A percentile compares a stretch with the other conserved stretches of the same genome.
Conservation (phyloP, 2,888 invertebrate genomes). For the Rhaphigaster nebulosa region DNA sequence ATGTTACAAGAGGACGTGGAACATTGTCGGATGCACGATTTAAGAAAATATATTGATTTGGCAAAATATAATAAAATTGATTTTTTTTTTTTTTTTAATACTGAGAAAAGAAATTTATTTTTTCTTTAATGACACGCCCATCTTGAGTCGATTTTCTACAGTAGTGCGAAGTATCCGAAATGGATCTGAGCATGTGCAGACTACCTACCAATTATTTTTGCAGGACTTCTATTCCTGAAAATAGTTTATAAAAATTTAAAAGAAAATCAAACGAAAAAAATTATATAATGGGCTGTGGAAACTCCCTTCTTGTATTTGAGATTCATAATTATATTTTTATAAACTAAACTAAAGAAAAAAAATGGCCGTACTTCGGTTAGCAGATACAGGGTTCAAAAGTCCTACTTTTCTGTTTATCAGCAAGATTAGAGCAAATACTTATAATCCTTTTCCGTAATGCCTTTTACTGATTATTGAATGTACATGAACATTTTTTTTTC, state of each 20-base stretch:
- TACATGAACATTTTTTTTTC: background rate
- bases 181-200: background rate
- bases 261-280: background rate
- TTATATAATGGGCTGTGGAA: background rate
- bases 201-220: background rate
- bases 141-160: background rate
- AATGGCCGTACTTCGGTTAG: background rate
- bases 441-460: background rate
- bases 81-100: background rate
- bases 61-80: background rate
- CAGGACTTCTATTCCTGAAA: background rate
- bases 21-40: background rate
- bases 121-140: background rate
- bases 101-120: background rate
- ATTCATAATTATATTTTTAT: background rate
- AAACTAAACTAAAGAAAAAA: background rate
- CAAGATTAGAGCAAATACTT: background rate
- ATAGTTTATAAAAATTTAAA: background rate
- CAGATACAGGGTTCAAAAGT: background rate
- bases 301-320: background rate
- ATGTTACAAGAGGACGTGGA: background rate
- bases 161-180: background rate
- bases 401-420: background rate
- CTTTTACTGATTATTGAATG: background rate
- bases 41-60: too few species aligned